Percentiles rank a stretch among this genome's conserved stretches.
These are phyloP conservation scores for Otocyon megalotis DNA, from an alignment of 2,113 vertebrate genomes.

Conservation along the genomic window DNA sequence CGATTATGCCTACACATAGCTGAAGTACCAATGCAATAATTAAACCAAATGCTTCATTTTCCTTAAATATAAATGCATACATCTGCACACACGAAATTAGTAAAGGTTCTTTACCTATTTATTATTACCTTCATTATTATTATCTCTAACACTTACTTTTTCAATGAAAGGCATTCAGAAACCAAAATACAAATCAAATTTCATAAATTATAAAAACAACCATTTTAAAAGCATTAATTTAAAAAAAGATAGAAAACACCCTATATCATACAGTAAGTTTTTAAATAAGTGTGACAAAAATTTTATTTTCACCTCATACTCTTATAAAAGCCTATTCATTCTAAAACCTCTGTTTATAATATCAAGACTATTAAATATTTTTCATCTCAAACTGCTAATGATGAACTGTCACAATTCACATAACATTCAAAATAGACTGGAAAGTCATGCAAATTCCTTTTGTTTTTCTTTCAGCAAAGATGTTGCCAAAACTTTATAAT, in stretches of 20 bases:
- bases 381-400: constrained; percentile 24
- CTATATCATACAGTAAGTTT: not conserved
- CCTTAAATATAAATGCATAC: not conserved
- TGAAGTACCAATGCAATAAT: constrained; percentile 75
- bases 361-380: constrained; percentile 47
- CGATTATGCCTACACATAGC: constrained; percentile 85
- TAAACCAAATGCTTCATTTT: constrained; percentile 72
- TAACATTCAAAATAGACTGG: constrained; percentile 17
- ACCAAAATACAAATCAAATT: constrained; percentile 47
- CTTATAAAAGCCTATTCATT: constrained; percentile 52
- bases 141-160: constrained; percentile 20
- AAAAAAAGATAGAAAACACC: constrained; percentile 32
- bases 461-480: constrained; percentile 46
- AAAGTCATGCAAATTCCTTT: constrained; percentile 51
- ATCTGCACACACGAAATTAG: not conserved
- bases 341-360: constrained; percentile 48
- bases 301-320: constrained; percentile 24
- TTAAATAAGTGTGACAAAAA: constrained; percentile 47
- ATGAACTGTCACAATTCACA: constrained; percentile 61
- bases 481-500: constrained; percentile 34
- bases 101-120: not conserved
- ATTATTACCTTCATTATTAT: not conserved
- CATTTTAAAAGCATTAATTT: constrained; percentile 46
- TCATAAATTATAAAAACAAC: constrained; percentile 41
- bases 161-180: constrained; percentile 53